Evolutionary conservation across 1,140 invertebrate species (phyloP), one percentile per base, ranked within the genome.

Genomic region (Daktulosphaira vitifoliae): DNA sequence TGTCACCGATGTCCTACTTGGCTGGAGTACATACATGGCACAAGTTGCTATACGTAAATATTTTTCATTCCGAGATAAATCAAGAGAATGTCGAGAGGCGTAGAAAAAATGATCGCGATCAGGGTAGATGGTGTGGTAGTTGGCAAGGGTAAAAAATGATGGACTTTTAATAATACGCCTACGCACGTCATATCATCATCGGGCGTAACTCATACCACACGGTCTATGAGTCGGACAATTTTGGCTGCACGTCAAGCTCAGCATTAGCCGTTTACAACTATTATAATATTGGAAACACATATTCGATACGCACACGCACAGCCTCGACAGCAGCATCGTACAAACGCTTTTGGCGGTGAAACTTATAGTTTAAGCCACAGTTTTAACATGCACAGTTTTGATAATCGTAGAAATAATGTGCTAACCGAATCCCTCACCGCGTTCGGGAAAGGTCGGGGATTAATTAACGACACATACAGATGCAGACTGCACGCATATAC

Each of bases 321-420:
- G 15, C 22, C 23, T 9, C 8, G 18, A 44, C 11, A 20, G 23
- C 7, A 38, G 22, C 0, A 15, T 25, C 20, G 2, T 23, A 23
- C 26, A 26, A 44, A 22, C 7, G 22, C 23, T 44, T 44, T 38
- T 22, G 53, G 38, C 37, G 5, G 38, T 11, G 54, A 59, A 46
- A 59, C 39, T 59, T 44, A 42, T 56, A 22, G 39, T 42, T 44
- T 42, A 59, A 59, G 54, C 39, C 42, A n/a, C 29, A 33, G 23
- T 59, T 44, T 44, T 56, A 56, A 56, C 38, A 25, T 56, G n/a
- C n/a, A n/a, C n/a, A n/a, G n/a, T n/a, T n/a, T n/a, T 56, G 23
- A 29, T 59, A 59, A 59, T 59, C 54, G 11, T 22, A 5, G 54
- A 46, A 59, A 44, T 59, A 42, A 59, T 44, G 16, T 11, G 29